Base-by-base conservation (phyloP, 2,113 vertebrate species). In the Salminus brasiliensis region DNA sequence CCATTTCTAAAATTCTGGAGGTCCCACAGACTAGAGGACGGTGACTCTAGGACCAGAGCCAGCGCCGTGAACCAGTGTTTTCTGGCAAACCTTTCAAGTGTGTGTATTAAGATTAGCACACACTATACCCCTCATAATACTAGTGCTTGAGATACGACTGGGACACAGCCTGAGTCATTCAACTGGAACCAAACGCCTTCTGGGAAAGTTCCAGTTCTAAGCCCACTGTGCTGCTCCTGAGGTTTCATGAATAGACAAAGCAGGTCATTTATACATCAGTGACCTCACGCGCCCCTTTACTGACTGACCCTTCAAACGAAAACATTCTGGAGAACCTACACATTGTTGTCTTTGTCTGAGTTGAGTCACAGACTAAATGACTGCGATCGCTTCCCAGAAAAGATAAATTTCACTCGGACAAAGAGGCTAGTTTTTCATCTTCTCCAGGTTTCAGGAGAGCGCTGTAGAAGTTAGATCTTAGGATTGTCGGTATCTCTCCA, bases 351-450 rank as follows among this genome's bases (percentile, higher is more conserved):
- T 72, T 43, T 47, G 12, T 12, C 39, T 68, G 27, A 41, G 25
- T 53, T 60, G 15, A 21, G 41, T 41, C 74, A 0, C 23, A 30
- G 45, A 16, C 63, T 60, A 65, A 34, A 76, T 72, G 43, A 39
- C 68, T 45, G 45, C 71, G 32, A 76, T 81, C 71, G 71, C 47
- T 18, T 49, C n/a, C n/a, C n/a, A n/a, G n/a, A n/a, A 23, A 55
- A 34, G 45, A 63, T 74, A 71, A 76, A 81, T 62, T 65, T 81
- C 36, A 69, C 57, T 66, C 68, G 53, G 60, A 76, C 27, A 13
- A 36, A 76, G 52, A n/a, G 62, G 45, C 41, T 36, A 34, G 21
- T 49, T 34, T 63, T n/a, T n/a, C n/a, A 16, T 63, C 18, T 12
- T 39, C 13, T 13, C 16, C 21, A 66, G 9, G 8, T 30, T 39